Base-by-base conservation (phyloP, 2,888 invertebrate species). In the Subacronicta megacephala region DNA sequence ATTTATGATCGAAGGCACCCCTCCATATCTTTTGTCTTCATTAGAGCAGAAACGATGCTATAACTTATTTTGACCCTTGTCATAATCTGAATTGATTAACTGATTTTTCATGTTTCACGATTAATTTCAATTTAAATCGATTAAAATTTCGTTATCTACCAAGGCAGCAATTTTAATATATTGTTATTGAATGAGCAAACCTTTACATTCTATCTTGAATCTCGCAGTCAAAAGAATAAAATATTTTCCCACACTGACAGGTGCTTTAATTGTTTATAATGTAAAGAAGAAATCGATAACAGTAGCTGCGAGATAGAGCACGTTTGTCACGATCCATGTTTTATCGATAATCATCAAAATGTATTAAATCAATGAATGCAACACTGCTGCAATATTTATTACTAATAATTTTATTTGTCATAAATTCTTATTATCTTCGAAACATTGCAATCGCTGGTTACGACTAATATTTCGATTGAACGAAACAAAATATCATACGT, bases 241-340 rank as follows among this genome's bases (percentile, higher is more conserved):
- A 37, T 20, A 64, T 66, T 45, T 75, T 73, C 72, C 72, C 75
- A 72, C 73, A 68, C 49, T 42, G 69, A 62, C 85, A 83, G 81
- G 84, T 83, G 82, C 58, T 74, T 84, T 26, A 26, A 26, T 26
- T 83, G 71, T 77, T 77, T 78, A 73, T 69, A 65, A 77, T 78
- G 74, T 65, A 78, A 75, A 78, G 63, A 41, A 75, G 63, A 55
- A 63, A 71, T 62, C 52, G 52, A 72, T 77, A 72, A 56, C 47
- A 43, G 54, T 60, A 65, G 36, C 43, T 33, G 70, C 75, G 33
- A 47, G 70, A 59, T 80, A 77, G 23, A 61, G 45, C 84, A 84
- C 85, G 85, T 81, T 71, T 72, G 55, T 72, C 72, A 63, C 70
- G 71, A 68, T 60, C 72, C 65, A 71, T 63, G 57, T 51, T 38